A percentile compares a stretch with the other conserved stretches of the same genome.
These are phyloP conservation scores for Trematomus bernacchii DNA, from an alignment of 2,797 vertebrate genomes.

Conservation along the genomic window DNA sequence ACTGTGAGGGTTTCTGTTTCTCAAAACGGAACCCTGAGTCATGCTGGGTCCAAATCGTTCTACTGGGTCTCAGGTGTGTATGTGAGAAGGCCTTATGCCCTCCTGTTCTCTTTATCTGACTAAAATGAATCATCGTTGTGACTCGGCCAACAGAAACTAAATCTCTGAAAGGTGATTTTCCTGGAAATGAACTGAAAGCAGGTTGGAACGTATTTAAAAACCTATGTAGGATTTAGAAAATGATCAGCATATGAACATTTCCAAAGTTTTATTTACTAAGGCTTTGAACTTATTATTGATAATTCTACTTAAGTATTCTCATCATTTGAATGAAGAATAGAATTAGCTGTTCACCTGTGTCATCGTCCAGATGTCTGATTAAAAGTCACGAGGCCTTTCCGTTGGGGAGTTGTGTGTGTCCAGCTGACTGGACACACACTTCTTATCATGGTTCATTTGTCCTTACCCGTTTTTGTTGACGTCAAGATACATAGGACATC, in stretches of 20 bases:
- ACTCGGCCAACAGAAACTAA: too few species aligned
- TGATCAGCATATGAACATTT: neutral
- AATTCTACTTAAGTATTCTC: neutral
- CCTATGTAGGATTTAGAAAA: neutral
- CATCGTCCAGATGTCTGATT: neutral
- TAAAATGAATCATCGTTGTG: neutral
- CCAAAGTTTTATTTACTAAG: neutral
- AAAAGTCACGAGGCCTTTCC: neutral
- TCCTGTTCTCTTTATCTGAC: neutral
- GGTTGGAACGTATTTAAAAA: neutral
- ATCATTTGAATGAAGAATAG: neutral
- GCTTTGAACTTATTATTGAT: neutral
- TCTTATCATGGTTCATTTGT: neutral
- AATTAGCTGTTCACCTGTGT: neutral
- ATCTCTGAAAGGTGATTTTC: too few species aligned
- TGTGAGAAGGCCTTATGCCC: too few species aligned
- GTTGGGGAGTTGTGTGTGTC: too few species aligned
- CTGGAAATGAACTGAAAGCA: neutral
- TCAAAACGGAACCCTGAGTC: neutral
- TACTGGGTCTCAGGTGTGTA: neutral
- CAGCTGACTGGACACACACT: neutral
- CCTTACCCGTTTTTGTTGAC: constrained; percentile 1
- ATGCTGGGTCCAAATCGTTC: neutral
- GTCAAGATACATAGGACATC: constrained; percentile 17
- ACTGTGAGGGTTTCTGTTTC: neutral